Evolutionary conservation across 2,113 vertebrate species (phyloP), one percentile per base, ranked within the genome.

Genomic region (Cyprinodon brontotheroides): DNA sequence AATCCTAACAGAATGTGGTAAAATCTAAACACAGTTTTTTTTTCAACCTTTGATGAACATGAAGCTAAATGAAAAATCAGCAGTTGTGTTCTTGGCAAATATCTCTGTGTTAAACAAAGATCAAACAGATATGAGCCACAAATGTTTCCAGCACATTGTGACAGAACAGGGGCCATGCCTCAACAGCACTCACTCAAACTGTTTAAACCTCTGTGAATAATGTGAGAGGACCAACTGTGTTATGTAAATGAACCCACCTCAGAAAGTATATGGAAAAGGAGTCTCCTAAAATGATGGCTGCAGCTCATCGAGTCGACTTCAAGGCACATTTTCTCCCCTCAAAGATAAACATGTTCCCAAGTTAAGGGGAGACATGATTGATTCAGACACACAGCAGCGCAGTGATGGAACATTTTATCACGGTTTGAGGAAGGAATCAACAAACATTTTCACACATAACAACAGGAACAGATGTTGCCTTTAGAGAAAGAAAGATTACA

Each of bases 401-500:
- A 40, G 45, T n/a, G 79, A 81, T 61, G 81, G 84, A 85, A 87
- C 85, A 75, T 86, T 85, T 90, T 79, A 88, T 87, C 84, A 82
- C 78, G 77, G 69, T 77, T 71, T 79, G 37, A 82, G 70, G 78
- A 47, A 65, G 80, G 80, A 87, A 85, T 83, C 83, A 79, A 88
- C 84, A 89, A 88, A 89, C 81, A 71, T 81, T 87, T 87, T 88
- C 87, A 89, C 90, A 80, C 86, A 78, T 90, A 86, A 89, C 85
- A 89, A 87, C 82, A 86, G 87, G 88, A 89, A 86, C 89, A 90
- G 81, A 88, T 90, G 90, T 83, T 68, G 82, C 77, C 81, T 89
- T 87, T 78, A 75, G 75, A 83, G 66, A 78, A 45, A 70, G 68
- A 69, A 65, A 73, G 80, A 86, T 84, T 82, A 81, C 75, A 79